Evolutionary conservation across 2,797 vertebrate genomes (phyloP), one percentile per base, ranked within the genome.

Genomic region (Tragelaphus eurycerus): DNA sequence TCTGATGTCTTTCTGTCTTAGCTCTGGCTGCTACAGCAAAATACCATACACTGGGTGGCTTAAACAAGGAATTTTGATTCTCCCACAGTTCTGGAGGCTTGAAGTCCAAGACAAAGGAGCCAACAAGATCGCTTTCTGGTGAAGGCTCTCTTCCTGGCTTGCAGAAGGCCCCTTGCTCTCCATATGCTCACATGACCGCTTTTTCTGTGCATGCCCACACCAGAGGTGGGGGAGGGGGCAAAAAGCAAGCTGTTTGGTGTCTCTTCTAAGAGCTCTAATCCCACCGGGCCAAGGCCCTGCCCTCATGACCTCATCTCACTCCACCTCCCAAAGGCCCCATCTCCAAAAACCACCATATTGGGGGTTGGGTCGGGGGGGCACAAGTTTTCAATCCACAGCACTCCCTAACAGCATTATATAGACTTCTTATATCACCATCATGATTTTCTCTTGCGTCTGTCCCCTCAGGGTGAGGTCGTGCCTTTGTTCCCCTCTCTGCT

Each of bases 61-160:
- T 79, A 38, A 90, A 86, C 31, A 81, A 55, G 3, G 23, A 23
- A 38, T 21, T 14, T 55, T 67, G 16, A 79, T 79, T 81, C 64
- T 86, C 88, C 31, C 89, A n/a, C 31, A 48, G 1, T 86, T 79
- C 59, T 95, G 31, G 55, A 90, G 48, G 57, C 34, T 90, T 38
- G 31, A 81, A 86, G 31, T 50, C 34, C 67, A 78, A 57, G 81
- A 48, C 54, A n/a, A 79, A 59, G 31, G 23, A 48, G 29, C 50
- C 27, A 8, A 31, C 50, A 38, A 91, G 89, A 23, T 29, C 10
- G 2, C 21, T 17, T 57, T 48, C 67, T 38, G 23, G 55, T 29
- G 25, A 64, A 31, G 29, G 9, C 31, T 57, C n/a, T 81, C 89
- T 50, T 86, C 50, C 43, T 90, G 67, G 38, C 38, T 55, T 55